Percentiles rank a stretch among this genome's conserved stretches.
Evolutionary conservation across 2,888 invertebrate genomes (phyloP).

Genomic region (Diplolepis rosae): DNA sequence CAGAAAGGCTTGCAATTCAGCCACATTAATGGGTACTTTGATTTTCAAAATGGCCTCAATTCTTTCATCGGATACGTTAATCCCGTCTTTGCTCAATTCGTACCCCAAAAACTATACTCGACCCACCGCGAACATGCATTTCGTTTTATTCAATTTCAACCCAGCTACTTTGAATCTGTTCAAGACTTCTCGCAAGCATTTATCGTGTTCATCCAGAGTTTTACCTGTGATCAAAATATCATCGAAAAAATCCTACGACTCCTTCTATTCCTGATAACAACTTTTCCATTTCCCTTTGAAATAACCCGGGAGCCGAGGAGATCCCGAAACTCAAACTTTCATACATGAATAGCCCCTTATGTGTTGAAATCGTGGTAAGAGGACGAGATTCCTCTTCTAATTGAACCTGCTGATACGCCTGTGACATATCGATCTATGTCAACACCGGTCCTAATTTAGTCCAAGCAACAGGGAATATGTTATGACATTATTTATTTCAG

Average conservation of each 20-base stretch:
- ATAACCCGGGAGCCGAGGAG: slow-evolving; percentile 55
- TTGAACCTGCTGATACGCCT: slow-evolving; percentile 63
- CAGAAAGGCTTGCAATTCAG: slow-evolving; percentile 52
- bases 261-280: slow-evolving; percentile 63
- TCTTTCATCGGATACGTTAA: slow-evolving; percentile 43
- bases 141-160: slow-evolving; percentile 35
- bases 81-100: slow-evolving; percentile 46
- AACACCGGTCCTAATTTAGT: slow-evolving; percentile 53
- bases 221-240: slow-evolving; percentile 66
- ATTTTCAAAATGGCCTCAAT: slow-evolving; percentile 43
- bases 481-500: too few species aligned
- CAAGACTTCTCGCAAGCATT: slow-evolving; percentile 46
- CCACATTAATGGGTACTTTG: slow-evolving; percentile 46
- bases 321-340: slow-evolving; percentile 41
- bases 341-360: slow-evolving; percentile 56
- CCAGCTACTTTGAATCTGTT: slow-evolving; percentile 30
- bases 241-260: slow-evolving; percentile 64
- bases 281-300: slow-evolving; percentile 58
- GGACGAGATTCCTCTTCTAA: slow-evolving; percentile 54
- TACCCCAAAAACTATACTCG: slow-evolving; percentile 53
- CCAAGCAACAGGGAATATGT: too few species aligned
- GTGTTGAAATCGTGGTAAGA: slow-evolving; percentile 54
- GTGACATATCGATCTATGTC: too few species aligned
- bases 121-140: slow-evolving; percentile 42
- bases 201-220: slow-evolving; percentile 56